Evolutionary conservation across 2,888 invertebrate genomes (phyloP).

Genomic region (Ectobius pallidus): DNA sequence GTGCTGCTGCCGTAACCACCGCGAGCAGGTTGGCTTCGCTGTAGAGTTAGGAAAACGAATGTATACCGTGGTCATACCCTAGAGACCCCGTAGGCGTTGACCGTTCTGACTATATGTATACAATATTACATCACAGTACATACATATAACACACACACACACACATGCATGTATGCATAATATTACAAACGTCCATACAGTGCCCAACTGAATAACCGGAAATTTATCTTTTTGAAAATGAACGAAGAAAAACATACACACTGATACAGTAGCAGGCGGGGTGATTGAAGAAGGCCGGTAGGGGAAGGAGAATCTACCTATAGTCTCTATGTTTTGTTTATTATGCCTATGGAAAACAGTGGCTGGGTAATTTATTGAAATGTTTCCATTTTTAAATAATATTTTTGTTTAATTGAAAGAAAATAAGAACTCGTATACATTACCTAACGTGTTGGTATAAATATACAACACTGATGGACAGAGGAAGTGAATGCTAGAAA

Average conservation of each 20-base stretch:
- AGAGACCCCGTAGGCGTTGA: constrained; percentile 24
- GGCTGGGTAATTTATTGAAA: constrained; percentile 37
- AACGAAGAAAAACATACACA: constrained; percentile 23
- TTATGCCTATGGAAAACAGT: constrained; percentile 29
- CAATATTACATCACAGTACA: constrained; percentile 8
- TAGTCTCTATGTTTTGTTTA: constrained; percentile 15
- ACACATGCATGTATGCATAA: neutral
- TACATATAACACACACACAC: neutral
- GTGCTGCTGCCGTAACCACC: neutral
- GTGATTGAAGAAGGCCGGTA: neutral
- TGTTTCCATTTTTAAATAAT: constrained; percentile 39
- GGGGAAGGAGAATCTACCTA: neutral
- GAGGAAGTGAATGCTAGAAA: neutral
- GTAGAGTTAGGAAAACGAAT: constrained; percentile 11
- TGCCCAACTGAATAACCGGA: constrained; percentile 16
- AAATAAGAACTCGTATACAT: constrained; percentile 22
- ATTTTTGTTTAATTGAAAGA: constrained; percentile 40
- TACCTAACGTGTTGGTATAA: neutral
- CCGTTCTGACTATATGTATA: constrained; percentile 17
- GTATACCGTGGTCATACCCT: constrained; percentile 20
- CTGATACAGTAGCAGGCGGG: neutral
- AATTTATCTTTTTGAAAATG: constrained; percentile 23
- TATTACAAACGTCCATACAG: neutral
- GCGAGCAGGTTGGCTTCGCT: neutral
- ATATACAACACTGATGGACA: neutral